Conservation (phyloP, 2,113 vertebrate species). For the Galemys pyrenaicus region DNA sequence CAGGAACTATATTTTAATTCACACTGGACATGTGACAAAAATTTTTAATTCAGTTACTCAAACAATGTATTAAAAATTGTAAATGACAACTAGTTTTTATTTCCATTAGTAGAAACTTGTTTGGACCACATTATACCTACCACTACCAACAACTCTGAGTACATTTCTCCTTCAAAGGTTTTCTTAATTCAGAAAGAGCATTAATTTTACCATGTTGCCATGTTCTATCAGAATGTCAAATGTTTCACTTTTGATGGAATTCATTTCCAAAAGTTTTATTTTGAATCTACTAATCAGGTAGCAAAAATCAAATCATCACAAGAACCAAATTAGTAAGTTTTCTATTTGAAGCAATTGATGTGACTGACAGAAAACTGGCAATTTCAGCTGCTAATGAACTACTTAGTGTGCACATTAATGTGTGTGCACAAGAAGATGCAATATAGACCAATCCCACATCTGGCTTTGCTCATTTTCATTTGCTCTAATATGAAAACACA, state of each 20-base stretch:
- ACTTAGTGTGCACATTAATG: not conserved
- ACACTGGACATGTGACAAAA: not conserved
- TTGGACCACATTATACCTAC: not conserved
- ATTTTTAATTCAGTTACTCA: not conserved
- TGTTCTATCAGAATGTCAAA: not conserved
- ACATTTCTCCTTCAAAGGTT: not conserved
- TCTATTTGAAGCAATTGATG: not conserved
- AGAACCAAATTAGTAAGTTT: constrained; percentile 8
- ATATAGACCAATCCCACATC: not conserved
- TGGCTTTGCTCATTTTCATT: constrained; percentile 25
- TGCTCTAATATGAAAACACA: not conserved
- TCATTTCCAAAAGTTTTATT: constrained; percentile 1
- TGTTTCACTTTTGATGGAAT: not conserved
- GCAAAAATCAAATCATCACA: not conserved
- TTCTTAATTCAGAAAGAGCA: not conserved
- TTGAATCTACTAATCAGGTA: not conserved
- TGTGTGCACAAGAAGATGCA: not conserved
- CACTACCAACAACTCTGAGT: not conserved
- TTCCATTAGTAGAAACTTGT: not conserved
- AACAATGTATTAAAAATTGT: not conserved
- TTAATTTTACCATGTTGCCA: not conserved
- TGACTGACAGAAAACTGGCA: not conserved
- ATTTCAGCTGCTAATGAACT: not conserved
- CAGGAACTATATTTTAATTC: not conserved
- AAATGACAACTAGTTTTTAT: not conserved